A percentile compares a stretch with the other conserved stretches of the same genome.
These are phyloP conservation scores for Drosophila silvestris DNA, from an alignment of 2,888 invertebrate genomes.

Conservation along the genomic window DNA sequence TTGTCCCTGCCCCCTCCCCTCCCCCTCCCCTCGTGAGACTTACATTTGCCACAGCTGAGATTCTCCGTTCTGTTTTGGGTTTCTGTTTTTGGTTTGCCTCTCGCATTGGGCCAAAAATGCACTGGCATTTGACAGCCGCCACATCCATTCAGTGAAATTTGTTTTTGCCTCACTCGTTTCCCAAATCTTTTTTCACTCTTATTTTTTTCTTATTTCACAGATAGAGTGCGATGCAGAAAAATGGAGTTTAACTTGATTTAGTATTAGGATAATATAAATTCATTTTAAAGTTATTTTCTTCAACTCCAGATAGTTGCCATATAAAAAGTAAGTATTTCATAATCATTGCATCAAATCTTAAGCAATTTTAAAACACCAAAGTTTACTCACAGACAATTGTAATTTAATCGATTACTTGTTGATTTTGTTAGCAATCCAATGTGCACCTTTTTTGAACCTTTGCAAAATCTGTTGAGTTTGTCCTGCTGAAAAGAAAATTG, in stretches of 20 bases:
- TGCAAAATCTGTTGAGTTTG: conserved; percentile 4
- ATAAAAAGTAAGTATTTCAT: background rate
- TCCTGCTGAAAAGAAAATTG: background rate
- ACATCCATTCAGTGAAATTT: conserved; percentile 70
- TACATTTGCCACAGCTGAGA: conserved; percentile 53
- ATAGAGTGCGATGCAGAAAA: conserved; percentile 3
- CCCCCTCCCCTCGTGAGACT: background rate
- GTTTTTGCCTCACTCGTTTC: conserved; percentile 33
- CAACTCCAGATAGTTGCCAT: background rate
- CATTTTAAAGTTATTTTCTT: conserved; percentile 6
- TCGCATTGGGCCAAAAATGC: conserved; percentile 63
- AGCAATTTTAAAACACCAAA: background rate
- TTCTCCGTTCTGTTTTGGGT: conserved; percentile 21
- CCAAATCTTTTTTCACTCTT: conserved; percentile 11
- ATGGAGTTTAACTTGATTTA: background rate
- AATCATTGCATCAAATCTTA: background rate
- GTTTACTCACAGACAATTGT: background rate
- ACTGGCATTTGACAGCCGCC: conserved; percentile 76
- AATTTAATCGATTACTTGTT: background rate
- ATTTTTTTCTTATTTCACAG: background rate
- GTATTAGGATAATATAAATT: conserved; percentile 54
- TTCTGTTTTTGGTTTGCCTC: conserved; percentile 13
- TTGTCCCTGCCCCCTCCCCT: background rate
- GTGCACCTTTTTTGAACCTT: background rate
- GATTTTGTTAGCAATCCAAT: background rate